Conservation (phyloP, 2,888 invertebrate species). For the Nomada hirtipes region DNA sequence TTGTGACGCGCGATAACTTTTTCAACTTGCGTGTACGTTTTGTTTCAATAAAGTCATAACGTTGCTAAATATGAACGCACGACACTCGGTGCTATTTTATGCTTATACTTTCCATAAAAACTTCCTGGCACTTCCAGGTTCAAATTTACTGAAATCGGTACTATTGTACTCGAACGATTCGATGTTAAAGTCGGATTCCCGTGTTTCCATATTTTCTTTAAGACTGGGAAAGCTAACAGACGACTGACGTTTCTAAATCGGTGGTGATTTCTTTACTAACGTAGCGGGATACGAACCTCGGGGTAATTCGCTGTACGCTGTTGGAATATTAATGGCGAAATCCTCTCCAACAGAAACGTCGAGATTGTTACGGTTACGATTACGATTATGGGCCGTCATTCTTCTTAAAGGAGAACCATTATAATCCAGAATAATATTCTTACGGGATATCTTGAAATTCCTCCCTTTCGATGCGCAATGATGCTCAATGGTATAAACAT, state of each 20-base stretch:
- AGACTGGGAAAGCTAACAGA: constrained; percentile 46
- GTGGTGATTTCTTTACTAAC: constrained; percentile 69
- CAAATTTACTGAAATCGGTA: constrained; percentile 33
- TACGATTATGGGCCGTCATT: constrained; percentile 64
- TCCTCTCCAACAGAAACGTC: constrained; percentile 53
- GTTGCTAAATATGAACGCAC: too few species aligned
- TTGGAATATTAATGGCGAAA: constrained; percentile 70
- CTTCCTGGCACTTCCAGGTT: background rate
- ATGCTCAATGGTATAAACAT: background rate
- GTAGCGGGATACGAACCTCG: constrained; percentile 25
- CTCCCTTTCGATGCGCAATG: background rate
- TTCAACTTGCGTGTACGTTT: too few species aligned
- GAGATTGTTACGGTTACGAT: constrained; percentile 66
- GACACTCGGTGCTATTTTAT: constrained; percentile 29
- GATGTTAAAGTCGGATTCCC: background rate
- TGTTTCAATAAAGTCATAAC: too few species aligned
- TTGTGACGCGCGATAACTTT: too few species aligned
- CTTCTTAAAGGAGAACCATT: constrained; percentile 62
- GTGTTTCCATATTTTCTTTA: constrained; percentile 3
- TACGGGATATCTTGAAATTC: constrained; percentile 32
- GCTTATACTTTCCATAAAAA: constrained; percentile 38
- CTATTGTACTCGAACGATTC: constrained; percentile 22
- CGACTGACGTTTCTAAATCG: constrained; percentile 59
- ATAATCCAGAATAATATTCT: constrained; percentile 49
- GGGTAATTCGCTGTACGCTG: constrained; percentile 44